Base-by-base conservation (phyloP, 2,888 invertebrate species). In the Tenthredo mesomela region DNA sequence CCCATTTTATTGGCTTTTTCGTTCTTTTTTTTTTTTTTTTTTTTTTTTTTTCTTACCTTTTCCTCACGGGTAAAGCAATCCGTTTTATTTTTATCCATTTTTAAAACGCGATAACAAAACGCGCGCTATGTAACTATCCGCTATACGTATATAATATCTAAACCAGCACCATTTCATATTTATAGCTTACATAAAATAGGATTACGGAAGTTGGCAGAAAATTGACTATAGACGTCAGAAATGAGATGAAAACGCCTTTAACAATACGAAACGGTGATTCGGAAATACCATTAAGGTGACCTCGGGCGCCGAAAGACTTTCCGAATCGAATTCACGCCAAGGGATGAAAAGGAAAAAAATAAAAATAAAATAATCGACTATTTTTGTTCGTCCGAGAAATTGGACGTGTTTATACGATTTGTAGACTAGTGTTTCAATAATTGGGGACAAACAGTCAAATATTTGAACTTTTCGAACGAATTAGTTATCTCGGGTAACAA, bases 371-470 rank as follows among this genome's bases (percentile, higher is more conserved):
- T 73, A 73, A 73, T 43, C 43, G 12, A 73, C n/a, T 25, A 61
- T 29, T 61, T 37, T n/a, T 50, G 1, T 33, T 33, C 15, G 21
- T 43, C 21, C 25, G 0, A 25, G 73, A 15, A 77, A 33, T 77
- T 54, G 29, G 61, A 61, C 37, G 40, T 61, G 25, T 15, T 33
- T 9, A 61, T 12, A 37, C 37, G 61, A 61, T 80, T 9, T 40
- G 40, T 15, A 40, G 37, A 50, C 18, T n/a, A 25, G 77, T 18
- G 50, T 77, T 29, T 1, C 54, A 33, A 54, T 33, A 33, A 77
- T 54, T 54, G 54, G 37, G 25, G 58, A 80, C 58, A 80, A 80
- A 80, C 80, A 80, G 40, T 80, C 80, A 80, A 80, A 80, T 80
- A 80, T 80, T 80, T 80, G 61, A 58, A 80, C 37, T 61, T 25